Percentiles rank a stretch among this genome's conserved stretches.
Evolutionary conservation across 2,888 invertebrate genomes (phyloP).

Genomic region (Hipparchia semele): DNA sequence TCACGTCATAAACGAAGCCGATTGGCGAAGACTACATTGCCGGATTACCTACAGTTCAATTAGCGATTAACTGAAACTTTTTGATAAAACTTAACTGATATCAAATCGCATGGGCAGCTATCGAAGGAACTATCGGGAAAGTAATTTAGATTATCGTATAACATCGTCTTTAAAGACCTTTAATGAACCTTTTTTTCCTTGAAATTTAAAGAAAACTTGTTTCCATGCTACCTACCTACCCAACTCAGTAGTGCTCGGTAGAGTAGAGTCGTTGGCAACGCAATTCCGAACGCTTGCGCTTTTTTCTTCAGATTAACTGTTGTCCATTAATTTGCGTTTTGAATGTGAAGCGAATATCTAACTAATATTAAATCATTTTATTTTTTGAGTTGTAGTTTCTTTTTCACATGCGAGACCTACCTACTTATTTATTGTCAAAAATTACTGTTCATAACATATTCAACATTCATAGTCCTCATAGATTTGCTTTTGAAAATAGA

Average conservation of each 20-base stretch:
- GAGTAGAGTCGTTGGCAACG: constrained; percentile 7
- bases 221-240: neutral
- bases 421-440: no score
- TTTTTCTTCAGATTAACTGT: neutral
- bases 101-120: constrained; percentile 63
- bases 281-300: neutral
- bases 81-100: constrained; percentile 77
- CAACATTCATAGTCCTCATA: no score
- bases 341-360: neutral
- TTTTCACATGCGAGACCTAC: no score
- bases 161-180: constrained; percentile 15
- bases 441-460: no score
- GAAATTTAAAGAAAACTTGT: constrained; percentile 13
- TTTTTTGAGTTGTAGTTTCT: no score
- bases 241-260: neutral
- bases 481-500: no score
- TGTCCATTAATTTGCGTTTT: neutral
- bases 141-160: constrained; percentile 42
- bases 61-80: constrained; percentile 78
- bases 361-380: no score
- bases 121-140: constrained; percentile 50
- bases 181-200: constrained; percentile 22
- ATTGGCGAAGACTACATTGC: constrained; percentile 73
- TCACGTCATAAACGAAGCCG: constrained; percentile 61
- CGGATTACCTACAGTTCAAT: constrained; percentile 76